phyloP scores from a whole-genome alignment of 2,888 invertebrate genomes.

The Aelia acuminata region DNA sequence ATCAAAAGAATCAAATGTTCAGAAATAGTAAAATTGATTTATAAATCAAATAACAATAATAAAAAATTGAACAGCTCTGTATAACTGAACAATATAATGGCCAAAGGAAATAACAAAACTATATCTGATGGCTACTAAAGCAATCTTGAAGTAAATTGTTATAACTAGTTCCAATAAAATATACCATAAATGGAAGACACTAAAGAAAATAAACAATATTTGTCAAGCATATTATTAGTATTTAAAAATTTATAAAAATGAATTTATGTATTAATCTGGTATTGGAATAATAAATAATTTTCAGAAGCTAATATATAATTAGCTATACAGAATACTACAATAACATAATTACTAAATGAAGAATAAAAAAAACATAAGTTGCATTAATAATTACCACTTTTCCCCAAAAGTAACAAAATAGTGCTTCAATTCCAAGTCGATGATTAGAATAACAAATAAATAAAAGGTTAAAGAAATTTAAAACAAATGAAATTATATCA shows the following conservation, averaged over 20 bases:
- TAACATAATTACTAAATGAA: not conserved
- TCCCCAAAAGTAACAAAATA: not conserved
- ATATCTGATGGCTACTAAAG: not conserved
- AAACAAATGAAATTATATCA: not conserved
- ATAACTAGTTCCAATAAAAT: not conserved
- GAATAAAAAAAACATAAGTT: not conserved
- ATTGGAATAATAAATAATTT: not conserved
- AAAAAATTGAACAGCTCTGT: not conserved
- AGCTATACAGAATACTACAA: not conserved
- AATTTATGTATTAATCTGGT: not conserved
- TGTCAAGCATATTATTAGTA: not conserved
- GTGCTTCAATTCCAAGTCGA: not conserved
- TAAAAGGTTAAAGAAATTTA: not conserved
- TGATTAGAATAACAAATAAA: not conserved
- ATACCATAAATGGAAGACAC: not conserved
- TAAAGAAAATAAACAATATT: not conserved
- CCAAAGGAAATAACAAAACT: not conserved
- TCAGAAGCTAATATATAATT: not conserved
- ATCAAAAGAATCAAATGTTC: not conserved
- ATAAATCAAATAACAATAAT: not conserved
- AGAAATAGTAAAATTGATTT: not conserved
- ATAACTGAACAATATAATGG: not conserved
- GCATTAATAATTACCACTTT: not conserved
- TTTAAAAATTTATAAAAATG: not conserved
- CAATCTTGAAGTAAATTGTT: not conserved